Evolutionary conservation across 1,140 invertebrate genomes (phyloP), one percentile per base, ranked within the genome.

Genomic region (Brachionus rubens): DNA sequence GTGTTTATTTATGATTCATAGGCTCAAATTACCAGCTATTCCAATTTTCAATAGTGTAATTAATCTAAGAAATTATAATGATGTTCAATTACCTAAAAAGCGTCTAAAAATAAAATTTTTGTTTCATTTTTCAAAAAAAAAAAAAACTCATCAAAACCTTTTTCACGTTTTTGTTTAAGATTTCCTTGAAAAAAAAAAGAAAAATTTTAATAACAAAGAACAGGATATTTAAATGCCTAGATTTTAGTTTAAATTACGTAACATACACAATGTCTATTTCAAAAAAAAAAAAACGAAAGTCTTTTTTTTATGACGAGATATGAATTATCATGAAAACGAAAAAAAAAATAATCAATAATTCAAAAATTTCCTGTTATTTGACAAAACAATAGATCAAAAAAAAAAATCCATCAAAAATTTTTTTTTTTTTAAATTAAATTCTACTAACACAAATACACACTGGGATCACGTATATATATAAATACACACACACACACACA

Each of bases 281-380:
- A n/a, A n/a, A n/a, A n/a, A n/a, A n/a, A n/a, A n/a, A n/a, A n/a
- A n/a, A n/a, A n/a, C n/a, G n/a, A n/a, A n/a, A n/a, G n/a, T n/a
- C n/a, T n/a, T n/a, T n/a, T n/a, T n/a, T n/a, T n/a, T n/a, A n/a
- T n/a, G n/a, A n/a, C n/a, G n/a, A n/a, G n/a, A n/a, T n/a, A n/a
- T n/a, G n/a, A n/a, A n/a, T n/a, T n/a, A n/a, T n/a, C n/a, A n/a
- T n/a, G n/a, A n/a, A n/a, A n/a, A n/a, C 28, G 24, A 56, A 56
- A 56, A 56, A 56, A 30, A 56, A 56, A 56, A 56, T 30, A 56
- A 56, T 56, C 52, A 56, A 56, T 56, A 56, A 30, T 30, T 30
- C n/a, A 28, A 16, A 21, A n/a, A 48, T 48, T 16, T 16, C n/a
- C 33, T 36, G 33, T 5, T 36, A 36, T 36, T 36, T 36, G 33